Base-by-base conservation (phyloP, 2,797 vertebrate genomes). In the Ctenochaetus hawaiiensis region DNA sequence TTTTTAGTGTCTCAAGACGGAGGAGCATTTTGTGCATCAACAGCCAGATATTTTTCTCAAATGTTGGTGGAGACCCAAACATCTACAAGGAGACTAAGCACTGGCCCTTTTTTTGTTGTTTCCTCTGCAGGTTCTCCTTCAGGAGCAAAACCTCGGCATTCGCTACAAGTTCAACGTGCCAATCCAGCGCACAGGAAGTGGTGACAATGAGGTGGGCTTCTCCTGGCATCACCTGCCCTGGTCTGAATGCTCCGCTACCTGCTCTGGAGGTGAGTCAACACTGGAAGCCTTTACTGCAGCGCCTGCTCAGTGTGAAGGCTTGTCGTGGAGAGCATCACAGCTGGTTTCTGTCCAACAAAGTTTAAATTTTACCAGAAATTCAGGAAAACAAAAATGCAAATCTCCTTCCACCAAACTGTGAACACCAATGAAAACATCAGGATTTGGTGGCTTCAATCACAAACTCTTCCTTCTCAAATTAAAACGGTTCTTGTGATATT, bases 81-180 rank as follows among this genome's bases (percentile, higher is more conserved):
- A 8, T n/a, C 14, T 17, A 17, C 2, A 59, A 48, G 2, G 18
- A 44, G 44, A 14, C 13, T 45, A 0, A 45, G 5, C 1, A 6
- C 14, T 45, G 1, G 30, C 0, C 30, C n/a, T 13, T 39, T 45
- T 30, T 18, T 48, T 6, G n/a, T 26, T 57, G 47, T 14, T 37
- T 4, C 41, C 84, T 87, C 87, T 88, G 70, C 94, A 99, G 98
- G 97, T 99, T 90, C 96, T 99, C 58, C 96, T 99, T 63, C 98
- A 99, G 91, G 98, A 99, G 86, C 97, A 99, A 93, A 99, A 99
- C 94, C 90, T 97, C 90, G 98, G 98, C 76, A 97, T 99, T 91
- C 95, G 93, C 65, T 99, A 98, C 95, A 98, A 96, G 87, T 99
- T 99, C 94, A 99, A 96, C 56, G 97, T 99, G 85, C 98, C 98